These are phyloP conservation scores for Drosophila imparisetae DNA, from an alignment of 2,888 invertebrate genomes.

Conservation along the genomic window DNA sequence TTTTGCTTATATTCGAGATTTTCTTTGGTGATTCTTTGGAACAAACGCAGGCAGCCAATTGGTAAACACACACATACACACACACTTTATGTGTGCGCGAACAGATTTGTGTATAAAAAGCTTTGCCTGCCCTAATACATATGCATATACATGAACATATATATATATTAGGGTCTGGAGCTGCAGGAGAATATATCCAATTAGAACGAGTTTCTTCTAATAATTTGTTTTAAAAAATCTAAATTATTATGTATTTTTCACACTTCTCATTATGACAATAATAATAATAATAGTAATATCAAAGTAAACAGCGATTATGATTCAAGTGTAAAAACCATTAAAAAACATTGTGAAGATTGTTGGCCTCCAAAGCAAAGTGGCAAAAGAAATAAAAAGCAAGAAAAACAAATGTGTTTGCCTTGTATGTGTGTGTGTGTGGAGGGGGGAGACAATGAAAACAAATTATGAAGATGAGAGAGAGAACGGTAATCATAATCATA, in stretches of 20 bases:
- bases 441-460: conserved; percentile 37
- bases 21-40: conserved; percentile 69
- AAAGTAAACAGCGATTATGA: conserved; percentile 59
- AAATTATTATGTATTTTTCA: conserved; percentile 24
- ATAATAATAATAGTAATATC: conserved; percentile 31
- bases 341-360: conserved; percentile 31
- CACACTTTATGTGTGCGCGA: conserved; percentile 46
- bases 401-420: conserved; percentile 20
- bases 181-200: conserved; percentile 15
- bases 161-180: conserved; percentile 11
- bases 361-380: conserved; percentile 54
- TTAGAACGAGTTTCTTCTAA: conserved; percentile 6
- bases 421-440: not conserved
- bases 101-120: conserved; percentile 58
- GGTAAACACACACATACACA: conserved; percentile 30
- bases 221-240: not conserved
- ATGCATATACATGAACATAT: not conserved
- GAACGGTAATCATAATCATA: conserved; percentile 59
- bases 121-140: conserved; percentile 7
- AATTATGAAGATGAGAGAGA: conserved; percentile 41
- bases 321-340: conserved; percentile 39
- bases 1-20: conserved; percentile 61
- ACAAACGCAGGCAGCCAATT: conserved; percentile 50
- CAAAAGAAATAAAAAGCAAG: conserved; percentile 2
- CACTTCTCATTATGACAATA: conserved; percentile 27